Base-by-base conservation (phyloP, 2,888 invertebrate genomes). In the Piscicola geometra region DNA sequence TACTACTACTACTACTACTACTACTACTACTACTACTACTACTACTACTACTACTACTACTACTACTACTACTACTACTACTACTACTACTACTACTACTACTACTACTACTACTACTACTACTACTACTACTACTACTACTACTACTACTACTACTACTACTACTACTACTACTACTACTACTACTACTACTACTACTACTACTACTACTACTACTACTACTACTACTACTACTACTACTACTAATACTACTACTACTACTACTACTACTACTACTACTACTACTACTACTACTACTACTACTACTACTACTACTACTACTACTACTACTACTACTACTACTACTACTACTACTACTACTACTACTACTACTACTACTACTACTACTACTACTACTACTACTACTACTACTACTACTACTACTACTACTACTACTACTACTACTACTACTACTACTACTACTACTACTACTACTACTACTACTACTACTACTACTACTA, bases 401-500 rank as follows among this genome's bases (percentile, higher is more conserved):
- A 47, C 50, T 47, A 47, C 50, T 47, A 47, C 50, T 47, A 47
- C 50, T 47, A 47, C 50, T 47, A 47, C 50, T 47, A 47, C 50
- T 47, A 47, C 50, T 47, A 47, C 50, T 47, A 47, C 50, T 47
- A 47, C 50, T 47, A 47, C 50, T 47, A 47, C 50, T 47, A 47
- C 50, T 47, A 47, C 50, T 47, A 47, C 50, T 47, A 47, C 50
- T 47, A 47, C 50, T 47, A 47, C 50, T 47, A 47, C 50, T 47
- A 47, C 50, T 47, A 47, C 50, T 47, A 47, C 50, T 47, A 50
- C 41, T 36, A 71, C 70, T 41, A 47, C 41, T 70, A 73, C 5
- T 70, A 75, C 50, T 41, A 75, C 32, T 41, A 75, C 50, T 75
- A 75, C 33, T 75, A 72, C 50, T 75, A 75, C 50, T 75, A 73